Evolutionary conservation across 2,888 invertebrate genomes (phyloP).

Genomic region (Pediacus dermestoides): DNA sequence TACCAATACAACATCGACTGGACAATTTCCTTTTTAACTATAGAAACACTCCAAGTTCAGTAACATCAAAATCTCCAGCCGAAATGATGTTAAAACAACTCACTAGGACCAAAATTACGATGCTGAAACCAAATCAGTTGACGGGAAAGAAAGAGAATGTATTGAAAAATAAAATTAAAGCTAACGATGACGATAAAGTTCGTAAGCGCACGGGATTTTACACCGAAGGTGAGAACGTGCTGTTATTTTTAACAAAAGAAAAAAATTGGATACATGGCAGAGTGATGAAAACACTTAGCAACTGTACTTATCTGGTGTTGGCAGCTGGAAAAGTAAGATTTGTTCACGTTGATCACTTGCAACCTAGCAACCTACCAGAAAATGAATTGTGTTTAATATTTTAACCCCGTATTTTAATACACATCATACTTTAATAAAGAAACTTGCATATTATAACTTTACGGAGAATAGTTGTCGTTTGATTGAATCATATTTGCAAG

Average conservation of each 20-base stretch:
- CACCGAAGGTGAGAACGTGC: neutral
- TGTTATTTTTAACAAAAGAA: neutral
- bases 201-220: neutral
- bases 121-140: neutral
- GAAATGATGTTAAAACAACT: neutral
- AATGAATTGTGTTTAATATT: no score
- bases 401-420: no score
- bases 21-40: neutral
- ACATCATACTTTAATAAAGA: no score
- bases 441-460: no score
- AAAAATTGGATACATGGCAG: neutral
- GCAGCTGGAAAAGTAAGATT: neutral
- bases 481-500: no score
- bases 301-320: neutral
- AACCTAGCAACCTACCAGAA: neutral
- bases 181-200: neutral
- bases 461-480: no score
- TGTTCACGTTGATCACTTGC: neutral
- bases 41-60: neutral
- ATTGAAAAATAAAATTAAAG: neutral
- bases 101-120: neutral
- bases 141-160: no score
- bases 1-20: conserved; percentile 1
- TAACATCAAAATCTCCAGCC: neutral
- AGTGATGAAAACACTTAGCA: neutral